A percentile compares a stretch with the other conserved stretches of the same genome.
Conservation (phyloP, 2,797 vertebrate species). For the Mormyrus proboscirostris region DNA sequence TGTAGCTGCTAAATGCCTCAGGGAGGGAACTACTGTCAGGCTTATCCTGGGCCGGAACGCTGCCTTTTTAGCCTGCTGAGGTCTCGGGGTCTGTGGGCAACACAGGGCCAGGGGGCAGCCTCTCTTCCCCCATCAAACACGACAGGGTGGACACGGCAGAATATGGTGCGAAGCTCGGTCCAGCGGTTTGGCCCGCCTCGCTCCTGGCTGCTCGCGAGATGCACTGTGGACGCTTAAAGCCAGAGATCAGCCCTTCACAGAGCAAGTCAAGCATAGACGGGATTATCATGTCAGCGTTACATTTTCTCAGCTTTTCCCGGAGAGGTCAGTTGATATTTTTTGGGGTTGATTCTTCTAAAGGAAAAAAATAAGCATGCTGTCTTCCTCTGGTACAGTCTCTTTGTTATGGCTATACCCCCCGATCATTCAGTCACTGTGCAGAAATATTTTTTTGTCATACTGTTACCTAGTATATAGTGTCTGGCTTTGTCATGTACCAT, state of each 20-base stretch:
- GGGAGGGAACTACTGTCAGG: slow-evolving; percentile 18
- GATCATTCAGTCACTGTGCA: neutral
- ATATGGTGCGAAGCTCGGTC: neutral
- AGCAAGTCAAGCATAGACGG: slow-evolving; percentile 9
- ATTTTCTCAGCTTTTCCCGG: neutral
- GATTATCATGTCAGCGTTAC: slow-evolving; percentile 15
- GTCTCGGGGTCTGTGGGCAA: neutral
- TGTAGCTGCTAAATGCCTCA: neutral
- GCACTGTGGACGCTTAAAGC: neutral
- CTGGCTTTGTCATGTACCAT: neutral
- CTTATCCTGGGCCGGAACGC: slow-evolving; percentile 34
- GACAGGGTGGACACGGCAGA: slow-evolving; percentile 25
- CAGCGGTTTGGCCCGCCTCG: neutral
- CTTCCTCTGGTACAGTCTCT: neutral
- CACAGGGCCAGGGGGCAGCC: slow-evolving; percentile 29
- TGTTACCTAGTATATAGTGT: neutral
- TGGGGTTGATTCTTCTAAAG: slow-evolving; percentile 6
- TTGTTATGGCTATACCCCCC: neutral
- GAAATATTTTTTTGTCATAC: neutral
- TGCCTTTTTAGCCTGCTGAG: slow-evolving; percentile 28
- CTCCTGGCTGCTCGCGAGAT: neutral
- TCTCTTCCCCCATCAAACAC: slow-evolving; percentile 9
- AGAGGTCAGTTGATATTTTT: slow-evolving; percentile 8
- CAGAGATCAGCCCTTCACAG: slow-evolving; percentile 1
- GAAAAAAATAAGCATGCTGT: neutral